Evolutionary conservation across 2,888 invertebrate genomes (phyloP).

Genomic region (Hololepta plana): DNA sequence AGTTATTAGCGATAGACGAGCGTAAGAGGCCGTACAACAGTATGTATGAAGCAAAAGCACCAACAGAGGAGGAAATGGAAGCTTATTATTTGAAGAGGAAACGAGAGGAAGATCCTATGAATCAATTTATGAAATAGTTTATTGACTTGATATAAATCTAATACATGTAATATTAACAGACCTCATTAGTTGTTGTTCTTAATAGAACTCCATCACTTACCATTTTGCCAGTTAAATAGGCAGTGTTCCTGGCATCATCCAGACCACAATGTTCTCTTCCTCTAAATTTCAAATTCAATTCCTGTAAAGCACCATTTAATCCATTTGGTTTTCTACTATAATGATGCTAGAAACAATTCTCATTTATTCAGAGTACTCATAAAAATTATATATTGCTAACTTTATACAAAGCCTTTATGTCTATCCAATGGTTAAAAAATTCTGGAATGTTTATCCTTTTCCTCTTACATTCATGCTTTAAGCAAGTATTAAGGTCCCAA

Average conservation of each 20-base stretch:
- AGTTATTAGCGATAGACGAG: conserved; percentile 59
- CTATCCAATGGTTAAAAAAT: conserved; percentile 39
- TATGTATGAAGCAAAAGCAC: conserved; percentile 66
- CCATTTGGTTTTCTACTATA: conserved; percentile 35
- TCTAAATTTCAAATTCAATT: conserved; percentile 36
- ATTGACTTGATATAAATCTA: too few species aligned
- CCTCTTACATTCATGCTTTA: conserved; percentile 37
- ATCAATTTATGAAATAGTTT: conserved; percentile 29
- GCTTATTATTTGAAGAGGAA: conserved; percentile 76
- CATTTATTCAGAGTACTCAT: conserved; percentile 2
- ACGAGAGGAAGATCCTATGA: conserved; percentile 88
- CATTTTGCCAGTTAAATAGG: conserved; percentile 35
- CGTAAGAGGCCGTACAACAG: conserved; percentile 88
- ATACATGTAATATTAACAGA: not conserved
- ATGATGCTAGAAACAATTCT: conserved; percentile 25
- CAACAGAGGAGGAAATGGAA: conserved; percentile 84
- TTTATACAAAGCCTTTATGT: conserved; percentile 33
- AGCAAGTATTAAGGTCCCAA: conserved; percentile 41
- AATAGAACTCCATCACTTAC: conserved; percentile 35
- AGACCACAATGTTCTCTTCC: conserved; percentile 42
- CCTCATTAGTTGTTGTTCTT: conserved; percentile 23
- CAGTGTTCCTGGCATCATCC: conserved; percentile 42
- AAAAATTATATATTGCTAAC: conserved; percentile 13
- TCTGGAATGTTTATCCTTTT: conserved; percentile 33
- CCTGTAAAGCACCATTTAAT: conserved; percentile 33